Conservation (phyloP, 2,113 vertebrate genomes). For the Silurus asotus region DNA sequence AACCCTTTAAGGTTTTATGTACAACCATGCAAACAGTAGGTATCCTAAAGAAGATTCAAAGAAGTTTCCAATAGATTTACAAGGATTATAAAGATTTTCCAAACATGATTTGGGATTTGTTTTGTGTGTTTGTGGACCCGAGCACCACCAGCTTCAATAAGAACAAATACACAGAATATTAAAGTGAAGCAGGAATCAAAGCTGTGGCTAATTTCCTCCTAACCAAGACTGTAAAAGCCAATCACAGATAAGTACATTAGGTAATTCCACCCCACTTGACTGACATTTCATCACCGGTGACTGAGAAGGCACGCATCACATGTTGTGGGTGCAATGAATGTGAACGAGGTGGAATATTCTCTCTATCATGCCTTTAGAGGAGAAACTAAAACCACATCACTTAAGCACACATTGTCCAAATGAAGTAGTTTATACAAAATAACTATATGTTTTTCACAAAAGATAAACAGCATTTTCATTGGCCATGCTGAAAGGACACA, state of each 20-base stretch:
- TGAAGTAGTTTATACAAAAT: neutral
- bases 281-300: neutral
- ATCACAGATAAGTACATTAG: neutral
- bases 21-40: neutral
- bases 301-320: neutral
- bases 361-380: neutral
- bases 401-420: neutral
- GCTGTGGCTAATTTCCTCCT: neutral
- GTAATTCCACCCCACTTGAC: neutral
- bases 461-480: neutral
- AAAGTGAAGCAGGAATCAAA: neutral
- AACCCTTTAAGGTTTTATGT: neutral
- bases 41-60: neutral
- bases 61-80: neutral
- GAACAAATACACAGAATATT: neutral
- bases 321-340: neutral
- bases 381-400: neutral
- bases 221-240: neutral
- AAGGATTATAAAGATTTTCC: no score
- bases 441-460: neutral
- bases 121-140: neutral
- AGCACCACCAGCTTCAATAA: neutral
- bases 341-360: neutral
- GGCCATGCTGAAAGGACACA: neutral
- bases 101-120: no score